Evolutionary conservation across 2,797 vertebrate genomes (phyloP), one percentile per base, ranked within the genome.

Genomic region (Orientallactaga sibirica): DNA sequence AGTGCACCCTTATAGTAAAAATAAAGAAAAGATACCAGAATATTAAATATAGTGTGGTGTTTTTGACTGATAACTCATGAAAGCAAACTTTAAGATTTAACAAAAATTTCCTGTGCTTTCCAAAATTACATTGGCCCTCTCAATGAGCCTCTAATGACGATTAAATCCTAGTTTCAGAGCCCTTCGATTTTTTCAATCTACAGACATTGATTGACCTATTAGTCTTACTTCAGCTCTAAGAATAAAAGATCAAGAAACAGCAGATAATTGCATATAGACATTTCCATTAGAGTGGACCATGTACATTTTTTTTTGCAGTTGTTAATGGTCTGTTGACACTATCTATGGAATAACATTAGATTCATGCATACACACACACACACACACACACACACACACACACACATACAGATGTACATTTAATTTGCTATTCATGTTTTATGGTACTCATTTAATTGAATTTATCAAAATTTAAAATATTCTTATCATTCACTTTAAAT

Each of bases 221-320:
- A 93, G 93, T 95, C 90, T 95, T 92, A 48, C 27, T 93, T 94
- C 20, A 73, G 52, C 27, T 84, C 85, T 92, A 84, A 92, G 80
- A 96, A 96, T 95, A 88, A 92, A 95, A 95, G 92, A 96, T 92
- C 81, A 95, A 92, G 88, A 73, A 92, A 41, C 24, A 43, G 43
- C 27, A 92, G 76, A 85, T 93, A 97, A 97, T 93, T 95, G 52
- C 86, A 81, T 94, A 94, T 92, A 95, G 95, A 94, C 90, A 80
- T 95, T 82, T 73, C 95, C 93, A 95, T 97, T 95, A 93, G 68
- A 93, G n/a, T 73, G 25, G 58, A 64, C 52, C 33, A 41, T 20
- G 61, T 29, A 81, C n/a, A 76, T 88, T 68, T 95, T 68, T 95
- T 92, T 91, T 70, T 61, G 82, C 73, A 43, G 68, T 84, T 93